Conservation (phyloP, 1,140 invertebrate species). For the Ridgeia piscesae region DNA sequence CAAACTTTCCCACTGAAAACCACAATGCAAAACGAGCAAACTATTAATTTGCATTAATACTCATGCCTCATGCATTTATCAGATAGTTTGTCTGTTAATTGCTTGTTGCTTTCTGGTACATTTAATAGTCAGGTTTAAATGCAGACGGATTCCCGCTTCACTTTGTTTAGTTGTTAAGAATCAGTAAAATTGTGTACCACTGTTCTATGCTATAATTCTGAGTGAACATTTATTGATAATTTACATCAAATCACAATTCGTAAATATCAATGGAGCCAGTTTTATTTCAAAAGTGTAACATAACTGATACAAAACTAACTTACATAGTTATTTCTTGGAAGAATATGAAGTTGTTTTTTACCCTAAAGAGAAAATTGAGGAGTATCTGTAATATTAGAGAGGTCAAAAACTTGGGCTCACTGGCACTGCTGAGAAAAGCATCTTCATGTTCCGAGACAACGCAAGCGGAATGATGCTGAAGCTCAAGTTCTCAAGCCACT, state of each 20-base stretch:
- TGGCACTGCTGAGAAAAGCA: no score
- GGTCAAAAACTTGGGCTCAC: no score
- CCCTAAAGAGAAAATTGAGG: no score
- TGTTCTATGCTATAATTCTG: not conserved
- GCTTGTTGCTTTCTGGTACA: not conserved
- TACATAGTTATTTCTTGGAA: no score
- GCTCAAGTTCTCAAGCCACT: no score
- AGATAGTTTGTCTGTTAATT: not conserved
- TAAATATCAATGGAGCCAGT: no score
- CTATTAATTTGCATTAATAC: not conserved
- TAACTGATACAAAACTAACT: no score
- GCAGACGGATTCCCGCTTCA: not conserved
- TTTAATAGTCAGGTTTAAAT: not conserved
- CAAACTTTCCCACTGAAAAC: conserved; percentile 5
- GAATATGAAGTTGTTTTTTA: no score
- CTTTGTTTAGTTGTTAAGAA: not conserved
- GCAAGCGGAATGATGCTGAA: no score
- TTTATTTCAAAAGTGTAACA: not conserved
- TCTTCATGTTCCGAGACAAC: no score
- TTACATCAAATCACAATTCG: no score
- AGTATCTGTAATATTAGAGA: no score
- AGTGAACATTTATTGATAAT: not conserved
- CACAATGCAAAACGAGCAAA: conserved; percentile 4
- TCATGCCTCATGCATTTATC: not conserved
- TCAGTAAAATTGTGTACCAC: not conserved